These are phyloP conservation scores for Brachyhypopomus gauderio DNA, from an alignment of 2,113 vertebrate species.

Conservation along the genomic window DNA sequence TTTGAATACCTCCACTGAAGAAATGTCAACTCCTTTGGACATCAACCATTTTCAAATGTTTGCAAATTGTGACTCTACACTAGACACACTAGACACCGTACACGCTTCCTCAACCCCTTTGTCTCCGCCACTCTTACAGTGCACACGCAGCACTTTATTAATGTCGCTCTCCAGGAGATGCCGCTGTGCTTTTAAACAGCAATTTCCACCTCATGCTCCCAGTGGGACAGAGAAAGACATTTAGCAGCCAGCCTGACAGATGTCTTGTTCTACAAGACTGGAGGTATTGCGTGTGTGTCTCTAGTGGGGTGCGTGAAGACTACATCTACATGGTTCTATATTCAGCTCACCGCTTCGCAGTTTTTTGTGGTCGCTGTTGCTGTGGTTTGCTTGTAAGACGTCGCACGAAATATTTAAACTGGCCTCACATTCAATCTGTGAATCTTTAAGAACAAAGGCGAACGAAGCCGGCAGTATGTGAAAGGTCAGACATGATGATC, in stretches of 20 bases:
- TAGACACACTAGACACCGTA: not conserved
- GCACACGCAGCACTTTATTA: slow-evolving; percentile 26
- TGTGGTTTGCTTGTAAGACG: not conserved
- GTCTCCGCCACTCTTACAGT: not conserved
- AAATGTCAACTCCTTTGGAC: slow-evolving; percentile 32
- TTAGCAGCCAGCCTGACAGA: slow-evolving; percentile 11
- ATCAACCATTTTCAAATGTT: slow-evolving; percentile 10
- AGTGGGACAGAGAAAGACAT: not conserved
- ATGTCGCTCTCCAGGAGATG: not conserved
- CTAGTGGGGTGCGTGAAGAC: not conserved
- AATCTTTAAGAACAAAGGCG: not conserved
- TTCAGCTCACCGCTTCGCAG: not conserved
- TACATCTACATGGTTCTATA: not conserved
- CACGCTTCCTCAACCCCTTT: not conserved
- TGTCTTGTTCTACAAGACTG: slow-evolving; percentile 10
- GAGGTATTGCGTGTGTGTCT: not conserved
- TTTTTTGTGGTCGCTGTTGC: not conserved
- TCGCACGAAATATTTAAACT: not conserved
- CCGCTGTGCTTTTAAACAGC: slow-evolving; percentile 22
- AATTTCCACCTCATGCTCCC: slow-evolving; percentile 28
- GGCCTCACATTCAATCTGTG: not conserved
- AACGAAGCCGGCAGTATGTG: not conserved
- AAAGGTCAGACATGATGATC: not conserved
- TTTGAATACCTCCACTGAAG: not conserved
- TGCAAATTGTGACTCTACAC: slow-evolving; percentile 20